Conservation (phyloP, 2,888 invertebrate genomes). For the Amorpha juglandis region DNA sequence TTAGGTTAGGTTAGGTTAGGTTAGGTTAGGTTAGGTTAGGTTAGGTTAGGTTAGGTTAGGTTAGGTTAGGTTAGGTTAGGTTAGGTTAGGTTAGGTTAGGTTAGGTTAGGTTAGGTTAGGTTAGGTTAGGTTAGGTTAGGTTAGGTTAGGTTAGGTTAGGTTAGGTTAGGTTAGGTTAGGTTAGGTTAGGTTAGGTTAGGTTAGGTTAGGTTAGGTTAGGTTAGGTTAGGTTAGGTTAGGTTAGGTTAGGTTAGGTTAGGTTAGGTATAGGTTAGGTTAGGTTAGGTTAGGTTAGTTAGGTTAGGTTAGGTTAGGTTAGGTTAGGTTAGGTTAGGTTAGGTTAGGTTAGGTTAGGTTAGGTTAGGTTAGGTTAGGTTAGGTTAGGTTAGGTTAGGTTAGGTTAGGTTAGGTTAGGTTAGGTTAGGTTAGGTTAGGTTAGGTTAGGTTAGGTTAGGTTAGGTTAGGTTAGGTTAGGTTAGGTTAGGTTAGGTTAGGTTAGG, state of each 20-base stretch:
- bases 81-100: conserved; percentile 32
- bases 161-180: conserved; percentile 32
- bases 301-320: no score
- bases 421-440: conserved; percentile 35
- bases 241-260: conserved; percentile 33
- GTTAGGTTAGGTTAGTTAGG: conserved; percentile 36
- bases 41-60: conserved; percentile 30
- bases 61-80: conserved; percentile 32
- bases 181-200: conserved; percentile 33
- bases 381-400: conserved; percentile 37
- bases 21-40: conserved; percentile 9
- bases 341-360: conserved; percentile 37
- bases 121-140: conserved; percentile 32
- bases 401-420: conserved; percentile 34
- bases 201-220: no score
- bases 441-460: conserved; percentile 37
- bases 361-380: conserved; percentile 39
- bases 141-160: no score
- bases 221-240: conserved; percentile 33
- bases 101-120: conserved; percentile 32
- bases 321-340: conserved; percentile 36
- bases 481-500: conserved; percentile 36
- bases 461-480: conserved; percentile 37
- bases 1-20: conserved; percentile 9
- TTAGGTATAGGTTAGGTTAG: conserved; percentile 32